Evolutionary conservation across 1,140 invertebrate genomes (phyloP).

Genomic region (Oncopodura yosiiana): DNA sequence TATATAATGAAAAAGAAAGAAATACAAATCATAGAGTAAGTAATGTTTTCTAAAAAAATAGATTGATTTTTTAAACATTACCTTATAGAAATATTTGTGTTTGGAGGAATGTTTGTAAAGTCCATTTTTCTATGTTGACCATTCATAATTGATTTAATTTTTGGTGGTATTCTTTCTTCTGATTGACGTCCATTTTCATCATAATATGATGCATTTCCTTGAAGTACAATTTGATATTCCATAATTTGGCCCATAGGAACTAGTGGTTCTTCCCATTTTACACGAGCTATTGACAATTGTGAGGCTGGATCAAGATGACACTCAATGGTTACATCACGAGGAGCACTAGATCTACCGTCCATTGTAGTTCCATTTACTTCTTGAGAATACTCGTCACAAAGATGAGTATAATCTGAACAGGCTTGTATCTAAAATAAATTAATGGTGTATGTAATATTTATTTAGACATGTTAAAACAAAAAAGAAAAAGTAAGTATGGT

Average conservation of each 20-base stretch:
- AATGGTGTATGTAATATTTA: constrained; percentile 1
- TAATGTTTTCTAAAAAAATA: neutral
- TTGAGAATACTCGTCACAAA: constrained; percentile 62
- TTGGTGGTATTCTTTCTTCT: constrained; percentile 49
- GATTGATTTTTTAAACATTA: too few species aligned
- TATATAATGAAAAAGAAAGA: neutral
- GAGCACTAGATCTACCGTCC: constrained; percentile 57
- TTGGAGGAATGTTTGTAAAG: constrained; percentile 58
- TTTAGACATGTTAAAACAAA: constrained; percentile 7
- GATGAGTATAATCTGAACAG: constrained; percentile 62
- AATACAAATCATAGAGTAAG: too few species aligned
- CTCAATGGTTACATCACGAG: constrained; percentile 51
- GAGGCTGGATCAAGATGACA: constrained; percentile 58
- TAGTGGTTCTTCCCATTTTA: constrained; percentile 58
- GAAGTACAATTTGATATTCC: constrained; percentile 53
- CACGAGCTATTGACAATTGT: constrained; percentile 51
- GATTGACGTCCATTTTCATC: constrained; percentile 48
- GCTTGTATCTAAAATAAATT: constrained; percentile 49
- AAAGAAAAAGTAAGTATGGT: neutral
- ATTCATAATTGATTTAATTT: constrained; percentile 49
- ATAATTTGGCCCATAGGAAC: constrained; percentile 64
- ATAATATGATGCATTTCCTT: constrained; percentile 50
- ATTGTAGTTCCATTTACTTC: constrained; percentile 65
- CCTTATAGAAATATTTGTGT: constrained; percentile 50
- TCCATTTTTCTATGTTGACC: constrained; percentile 31